Evolutionary conservation across 2,797 vertebrate genomes (phyloP), one percentile per base, ranked within the genome.

Genomic region (Eleutherodactylus coqui): DNA sequence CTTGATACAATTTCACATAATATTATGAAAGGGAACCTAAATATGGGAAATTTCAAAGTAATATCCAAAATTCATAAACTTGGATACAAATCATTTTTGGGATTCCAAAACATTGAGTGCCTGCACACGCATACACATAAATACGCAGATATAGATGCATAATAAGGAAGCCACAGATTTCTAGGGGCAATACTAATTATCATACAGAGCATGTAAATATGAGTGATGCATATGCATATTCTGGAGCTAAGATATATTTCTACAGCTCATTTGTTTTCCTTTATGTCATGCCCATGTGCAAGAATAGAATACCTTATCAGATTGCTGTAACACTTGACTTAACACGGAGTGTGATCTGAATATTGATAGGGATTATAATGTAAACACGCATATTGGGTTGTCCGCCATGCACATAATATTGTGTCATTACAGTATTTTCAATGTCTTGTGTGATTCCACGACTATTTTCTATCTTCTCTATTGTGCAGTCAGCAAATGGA

Each of bases 281-380:
- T 76, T n/a, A 43, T 84, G 72, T 60, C 29, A 75, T 60, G 82
- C 82, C 36, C 24, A 58, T 83, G 69, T 83, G 81, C 51, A n/a
- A 38, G 29, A 72, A 62, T 36, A 86, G 85, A 82, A 82, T 82
- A 53, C n/a, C 32, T 77, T 86, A 86, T 86, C 79, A 86, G 72
- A 82, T 76, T 64, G 70, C 58, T 43, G 85, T 47, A 76, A 82
- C 70, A 82, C 79, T 82, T 81, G 58, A 86, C 72, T 82, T 75
- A 82, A 53, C 85, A 86, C 21, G 13, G 38, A 69, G 24, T 77
- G 85, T 86, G 85, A 86, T 53, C 43, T 67, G 85, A 86, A 86
- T 86, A 82, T 76, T 77, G 69, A 86, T 82, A 73, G 67, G 55
- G 58, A 73, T 86, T 75, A 75, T 75, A 86, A 81, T 82, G 80